Base-by-base conservation (phyloP, 2,797 vertebrate genomes). In the Uromys caudimaculatus region DNA sequence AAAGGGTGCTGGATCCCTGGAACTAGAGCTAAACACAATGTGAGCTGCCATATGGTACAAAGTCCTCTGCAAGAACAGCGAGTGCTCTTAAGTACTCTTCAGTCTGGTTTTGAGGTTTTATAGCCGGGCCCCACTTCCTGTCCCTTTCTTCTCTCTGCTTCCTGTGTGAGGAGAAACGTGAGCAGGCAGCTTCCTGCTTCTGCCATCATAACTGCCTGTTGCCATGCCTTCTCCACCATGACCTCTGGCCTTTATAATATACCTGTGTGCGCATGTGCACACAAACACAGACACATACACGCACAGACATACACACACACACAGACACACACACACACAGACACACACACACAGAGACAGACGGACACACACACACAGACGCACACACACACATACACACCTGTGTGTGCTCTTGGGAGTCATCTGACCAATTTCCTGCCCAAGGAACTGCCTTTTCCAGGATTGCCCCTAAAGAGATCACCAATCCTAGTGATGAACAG, bases 181-280 rank as follows among this genome's bases (percentile, higher is more conserved):
- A 87, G 7, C 23, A 71, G 47, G 64, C 50, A 71, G 67, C n/a
- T 54, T 71, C 47, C 84, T 71, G 23, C 32, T 56, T 71, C n/a
- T 71, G n/a, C 67, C 9, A 21, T 24, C n/a, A 4, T 56, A 41
- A 16, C 13, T 41, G 35, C 64, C 85, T 29, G 14, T 54, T 14
- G 44, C 3, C n/a, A 19, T 41, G 50, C 4, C 50, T 54, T 54
- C 84, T 24, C 62, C 10, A 10, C 64, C 32, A 32, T 16, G 47
- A 52, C 12, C 23, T n/a, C 50, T 56, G 50, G 64, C 9, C 84
- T 73, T 24, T 69, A 13, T 4, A 4, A 44, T 47, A 35, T 35
- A 16, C 47, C 14, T 35, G 14, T 4, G 0, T 8, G 1, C 6
- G 27, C 29, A 3, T 0, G 6, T 24, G 19, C 0, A 7, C 19